phyloP scores from a whole-genome alignment of 1,140 invertebrate species.

The Ooceraea biroi region DNA sequence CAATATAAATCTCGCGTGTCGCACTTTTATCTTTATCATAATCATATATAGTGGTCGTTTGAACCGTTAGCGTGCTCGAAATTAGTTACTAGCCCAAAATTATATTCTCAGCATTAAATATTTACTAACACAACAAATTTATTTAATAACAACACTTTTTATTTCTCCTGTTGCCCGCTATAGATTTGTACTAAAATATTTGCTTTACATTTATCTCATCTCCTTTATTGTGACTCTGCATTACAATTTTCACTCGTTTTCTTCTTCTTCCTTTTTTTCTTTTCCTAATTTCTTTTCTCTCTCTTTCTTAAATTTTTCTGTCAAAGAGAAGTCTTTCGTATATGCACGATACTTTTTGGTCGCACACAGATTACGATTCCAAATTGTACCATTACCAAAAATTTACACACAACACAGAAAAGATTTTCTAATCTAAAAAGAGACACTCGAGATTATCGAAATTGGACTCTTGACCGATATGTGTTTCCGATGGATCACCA shows the following conservation, averaged over 20 bases:
- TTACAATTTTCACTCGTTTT: too few species aligned
- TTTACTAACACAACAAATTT: not conserved
- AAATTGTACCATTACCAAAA: not conserved
- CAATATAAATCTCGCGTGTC: conserved; percentile 47
- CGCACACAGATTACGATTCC: too few species aligned
- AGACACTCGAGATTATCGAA: conserved; percentile 25
- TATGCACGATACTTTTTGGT: too few species aligned
- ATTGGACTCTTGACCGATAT: conserved; percentile 51
- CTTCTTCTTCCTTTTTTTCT: too few species aligned
- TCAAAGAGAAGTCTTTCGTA: too few species aligned
- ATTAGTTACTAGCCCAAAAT: conserved; percentile 16
- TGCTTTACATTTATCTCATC: too few species aligned
- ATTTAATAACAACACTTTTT: too few species aligned
- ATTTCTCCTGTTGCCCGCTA: too few species aligned
- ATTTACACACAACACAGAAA: not conserved
- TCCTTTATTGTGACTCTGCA: too few species aligned
- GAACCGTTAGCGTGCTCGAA: conserved; percentile 32
- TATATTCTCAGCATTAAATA: not conserved
- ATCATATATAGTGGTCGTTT: conserved; percentile 6
- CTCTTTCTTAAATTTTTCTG: too few species aligned
- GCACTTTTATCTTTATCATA: conserved; percentile 47
- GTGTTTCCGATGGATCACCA: conserved; percentile 27
- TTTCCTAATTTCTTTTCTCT: not conserved
- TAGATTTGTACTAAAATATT: too few species aligned
- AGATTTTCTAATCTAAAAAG: conserved; percentile 4